Conservation (phyloP, 2,113 vertebrate genomes). For the Oriolus oriolus region DNA sequence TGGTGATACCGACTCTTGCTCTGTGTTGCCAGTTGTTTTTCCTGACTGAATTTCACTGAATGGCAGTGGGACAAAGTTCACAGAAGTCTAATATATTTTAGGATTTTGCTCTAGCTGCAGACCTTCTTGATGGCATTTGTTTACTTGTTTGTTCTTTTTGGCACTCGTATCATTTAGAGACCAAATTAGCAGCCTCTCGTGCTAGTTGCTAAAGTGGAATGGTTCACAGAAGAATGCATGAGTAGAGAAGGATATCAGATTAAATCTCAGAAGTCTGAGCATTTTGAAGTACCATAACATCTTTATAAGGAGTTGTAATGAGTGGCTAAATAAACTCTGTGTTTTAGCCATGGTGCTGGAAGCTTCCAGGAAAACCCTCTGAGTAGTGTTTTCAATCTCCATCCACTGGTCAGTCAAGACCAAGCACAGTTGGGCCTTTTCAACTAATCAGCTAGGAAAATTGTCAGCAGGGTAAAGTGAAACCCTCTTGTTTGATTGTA, state of each 20-base stretch:
- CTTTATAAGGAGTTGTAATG: neutral
- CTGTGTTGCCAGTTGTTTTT: neutral
- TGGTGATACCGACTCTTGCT: neutral
- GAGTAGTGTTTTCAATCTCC: neutral
- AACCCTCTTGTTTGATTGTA: neutral
- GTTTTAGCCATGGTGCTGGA: neutral
- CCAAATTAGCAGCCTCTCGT: neutral
- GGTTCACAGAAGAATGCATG: neutral
- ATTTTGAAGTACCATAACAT: neutral
- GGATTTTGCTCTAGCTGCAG: neutral
- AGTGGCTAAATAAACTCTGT: neutral
- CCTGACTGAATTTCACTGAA: neutral
- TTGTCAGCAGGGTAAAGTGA: neutral
- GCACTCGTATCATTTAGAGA: neutral
- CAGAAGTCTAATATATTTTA: neutral
- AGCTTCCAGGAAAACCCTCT: neutral
- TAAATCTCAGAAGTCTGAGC: neutral
- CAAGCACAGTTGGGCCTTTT: neutral
- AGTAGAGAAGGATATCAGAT: neutral
- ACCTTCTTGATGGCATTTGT: neutral
- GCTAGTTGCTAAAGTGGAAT: neutral
- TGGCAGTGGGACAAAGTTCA: neutral
- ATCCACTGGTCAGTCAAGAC: neutral
- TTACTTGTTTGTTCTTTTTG: neutral
- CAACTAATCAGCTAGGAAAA: neutral